A percentile compares a stretch with the other conserved stretches of the same genome.
These are phyloP conservation scores for Thalpophila matura DNA, from an alignment of 2,888 invertebrate species.

Conservation along the genomic window DNA sequence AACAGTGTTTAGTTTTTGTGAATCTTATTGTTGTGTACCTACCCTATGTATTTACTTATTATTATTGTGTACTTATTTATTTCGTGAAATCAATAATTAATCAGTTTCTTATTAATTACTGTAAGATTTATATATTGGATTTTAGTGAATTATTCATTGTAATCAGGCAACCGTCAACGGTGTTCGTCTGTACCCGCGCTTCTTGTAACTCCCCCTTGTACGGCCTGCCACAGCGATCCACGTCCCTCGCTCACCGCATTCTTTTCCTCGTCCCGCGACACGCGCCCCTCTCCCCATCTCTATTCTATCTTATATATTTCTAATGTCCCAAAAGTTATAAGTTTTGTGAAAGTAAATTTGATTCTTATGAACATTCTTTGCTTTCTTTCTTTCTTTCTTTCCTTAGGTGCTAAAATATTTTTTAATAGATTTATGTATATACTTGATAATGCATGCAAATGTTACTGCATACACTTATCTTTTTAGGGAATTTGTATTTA, in stretches of 20 bases:
- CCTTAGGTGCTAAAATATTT: conserved; percentile 16
- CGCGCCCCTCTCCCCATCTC: conserved; percentile 23
- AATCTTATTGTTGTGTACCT: conserved; percentile 23
- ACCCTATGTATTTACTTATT: conserved; percentile 22
- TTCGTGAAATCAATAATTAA: conserved; percentile 23
- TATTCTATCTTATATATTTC: conserved; percentile 23
- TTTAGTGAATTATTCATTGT: conserved; percentile 23
- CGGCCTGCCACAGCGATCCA: conserved; percentile 23
- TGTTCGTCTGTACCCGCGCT: conserved; percentile 23
- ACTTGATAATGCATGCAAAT: conserved; percentile 22
- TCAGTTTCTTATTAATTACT: conserved; percentile 23
- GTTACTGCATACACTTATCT: conserved; percentile 23
- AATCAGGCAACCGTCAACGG: conserved; percentile 23
- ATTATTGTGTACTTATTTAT: conserved; percentile 23
- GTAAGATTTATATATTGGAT: conserved; percentile 23
- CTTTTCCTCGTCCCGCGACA: conserved; percentile 23
- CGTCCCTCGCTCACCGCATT: conserved; percentile 23
- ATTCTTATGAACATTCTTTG: no score
- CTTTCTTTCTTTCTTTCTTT: no score
- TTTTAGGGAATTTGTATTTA: conserved; percentile 24
- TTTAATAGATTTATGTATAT: no score
- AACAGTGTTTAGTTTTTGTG: conserved; percentile 26
- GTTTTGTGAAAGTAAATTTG: no score
- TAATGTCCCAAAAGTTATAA: no score
- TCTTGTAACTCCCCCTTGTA: conserved; percentile 23